These are phyloP conservation scores for Calyptommatus sinebrachiatus DNA, from an alignment of 2,113 vertebrate species.

Conservation along the genomic window DNA sequence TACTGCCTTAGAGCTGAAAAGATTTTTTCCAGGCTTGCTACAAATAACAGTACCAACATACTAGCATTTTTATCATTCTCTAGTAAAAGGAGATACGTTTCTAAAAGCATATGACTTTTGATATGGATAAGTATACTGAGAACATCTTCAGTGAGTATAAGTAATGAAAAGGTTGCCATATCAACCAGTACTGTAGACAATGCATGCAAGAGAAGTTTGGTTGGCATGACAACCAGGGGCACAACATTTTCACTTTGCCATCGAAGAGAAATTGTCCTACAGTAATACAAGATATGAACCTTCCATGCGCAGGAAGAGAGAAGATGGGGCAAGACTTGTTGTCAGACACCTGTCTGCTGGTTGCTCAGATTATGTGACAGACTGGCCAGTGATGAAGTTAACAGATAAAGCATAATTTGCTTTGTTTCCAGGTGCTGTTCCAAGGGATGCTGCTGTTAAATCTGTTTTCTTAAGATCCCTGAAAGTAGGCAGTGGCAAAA, in stretches of 20 bases:
- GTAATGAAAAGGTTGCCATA: conserved; percentile 53
- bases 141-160: accelerated
- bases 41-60: not conserved
- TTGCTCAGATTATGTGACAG: not conserved
- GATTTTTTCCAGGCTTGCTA: not conserved
- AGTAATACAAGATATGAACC: not conserved
- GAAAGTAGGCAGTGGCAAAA: no score
- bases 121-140: not conserved
- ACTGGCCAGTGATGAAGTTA: not conserved
- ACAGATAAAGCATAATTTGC: no score
- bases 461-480: no score
- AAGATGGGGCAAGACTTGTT: not conserved
- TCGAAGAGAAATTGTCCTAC: not conserved
- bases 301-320: not conserved
- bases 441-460: not conserved
- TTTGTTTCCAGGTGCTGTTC: not conserved
- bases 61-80: not conserved
- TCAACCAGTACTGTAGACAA: conserved; percentile 33
- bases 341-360: not conserved
- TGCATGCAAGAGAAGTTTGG: conserved; percentile 28
- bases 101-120: accelerated
- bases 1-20: not conserved
- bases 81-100: not conserved
- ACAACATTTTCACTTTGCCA: conserved; percentile 35
- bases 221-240: conserved; percentile 59